Conservation (phyloP, 2,888 invertebrate species). For the Tanytarsus gracilentus region DNA sequence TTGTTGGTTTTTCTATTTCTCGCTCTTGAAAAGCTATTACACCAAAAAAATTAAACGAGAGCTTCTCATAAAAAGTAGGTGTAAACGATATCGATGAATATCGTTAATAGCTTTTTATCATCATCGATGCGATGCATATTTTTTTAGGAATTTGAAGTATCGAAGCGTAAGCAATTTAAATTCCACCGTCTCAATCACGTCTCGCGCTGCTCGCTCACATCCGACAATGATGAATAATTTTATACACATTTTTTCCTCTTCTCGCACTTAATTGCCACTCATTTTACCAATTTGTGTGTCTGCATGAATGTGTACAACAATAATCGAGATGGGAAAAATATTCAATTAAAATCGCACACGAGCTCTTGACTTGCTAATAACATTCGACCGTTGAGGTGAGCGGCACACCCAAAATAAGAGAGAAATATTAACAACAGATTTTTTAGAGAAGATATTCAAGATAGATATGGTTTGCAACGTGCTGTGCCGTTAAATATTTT, state of each 20-base stretch:
- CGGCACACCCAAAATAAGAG: background rate
- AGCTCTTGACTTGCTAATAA: background rate
- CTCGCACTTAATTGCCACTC: background rate
- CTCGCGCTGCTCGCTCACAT: background rate
- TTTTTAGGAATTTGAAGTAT: background rate
- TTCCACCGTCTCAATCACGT: background rate
- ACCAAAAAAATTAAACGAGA: no score
- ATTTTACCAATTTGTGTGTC: background rate
- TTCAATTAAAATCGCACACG: slow-evolving; percentile 10
- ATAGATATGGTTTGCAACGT: no score
- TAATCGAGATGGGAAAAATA: background rate
- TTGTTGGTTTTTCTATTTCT: background rate
- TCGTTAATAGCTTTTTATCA: slow-evolving; percentile 3
- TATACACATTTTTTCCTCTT: no score
- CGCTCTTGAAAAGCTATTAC: no score
- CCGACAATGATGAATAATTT: background rate
- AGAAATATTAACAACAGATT: no score
- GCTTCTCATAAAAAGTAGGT: background rate
- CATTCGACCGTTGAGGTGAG: background rate
- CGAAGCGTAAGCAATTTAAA: background rate
- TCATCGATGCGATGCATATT: background rate
- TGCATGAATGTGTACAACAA: background rate
- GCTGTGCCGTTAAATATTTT: no score
- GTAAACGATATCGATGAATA: background rate
- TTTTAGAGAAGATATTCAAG: no score